phyloP scores from a whole-genome alignment of 2,113 vertebrate species.

The Sitta europaea region DNA sequence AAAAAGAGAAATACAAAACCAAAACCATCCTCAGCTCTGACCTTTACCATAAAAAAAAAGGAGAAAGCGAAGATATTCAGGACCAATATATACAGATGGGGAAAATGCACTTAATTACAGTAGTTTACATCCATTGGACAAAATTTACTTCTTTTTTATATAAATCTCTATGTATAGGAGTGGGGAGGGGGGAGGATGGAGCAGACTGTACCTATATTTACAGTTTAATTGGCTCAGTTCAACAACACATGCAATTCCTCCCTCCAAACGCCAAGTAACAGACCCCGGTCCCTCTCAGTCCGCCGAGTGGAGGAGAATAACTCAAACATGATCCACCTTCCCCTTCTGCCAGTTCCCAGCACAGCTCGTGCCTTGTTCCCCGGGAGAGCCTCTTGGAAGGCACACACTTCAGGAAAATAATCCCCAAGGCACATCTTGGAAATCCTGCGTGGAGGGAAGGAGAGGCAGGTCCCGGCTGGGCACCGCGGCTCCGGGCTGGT shows the following conservation, averaged over 20 bases:
- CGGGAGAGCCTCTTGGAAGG: slow-evolving; percentile 3
- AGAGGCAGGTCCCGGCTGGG: not conserved
- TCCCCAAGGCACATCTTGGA: slow-evolving; percentile 40
- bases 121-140: slow-evolving; percentile 78
- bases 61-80: not conserved
- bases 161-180: slow-evolving; percentile 65
- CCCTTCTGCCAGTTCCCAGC: not conserved
- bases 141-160: slow-evolving; percentile 77
- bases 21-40: slow-evolving; percentile 38
- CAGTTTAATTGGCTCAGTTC: slow-evolving; percentile 77
- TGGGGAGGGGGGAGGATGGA: not conserved
- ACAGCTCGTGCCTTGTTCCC: not conserved
- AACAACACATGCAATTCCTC: slow-evolving; percentile 55
- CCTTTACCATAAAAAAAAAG: slow-evolving; percentile 56
- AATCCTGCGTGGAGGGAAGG: slow-evolving; percentile 65
- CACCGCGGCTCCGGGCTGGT: not conserved
- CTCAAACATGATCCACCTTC: slow-evolving; percentile 17
- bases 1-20: slow-evolving; percentile 13
- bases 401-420: not conserved
- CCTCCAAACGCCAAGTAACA: slow-evolving; percentile 68
- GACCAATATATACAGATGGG: slow-evolving; percentile 70
- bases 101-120: slow-evolving; percentile 81
- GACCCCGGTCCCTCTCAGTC: slow-evolving; percentile 69
- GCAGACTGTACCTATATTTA: slow-evolving; percentile 68
- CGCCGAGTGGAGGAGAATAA: slow-evolving; percentile 30